Evolutionary conservation across 2,113 vertebrate genomes (phyloP), one percentile per base, ranked within the genome.

Genomic region (Pachypanchax playfairii): DNA sequence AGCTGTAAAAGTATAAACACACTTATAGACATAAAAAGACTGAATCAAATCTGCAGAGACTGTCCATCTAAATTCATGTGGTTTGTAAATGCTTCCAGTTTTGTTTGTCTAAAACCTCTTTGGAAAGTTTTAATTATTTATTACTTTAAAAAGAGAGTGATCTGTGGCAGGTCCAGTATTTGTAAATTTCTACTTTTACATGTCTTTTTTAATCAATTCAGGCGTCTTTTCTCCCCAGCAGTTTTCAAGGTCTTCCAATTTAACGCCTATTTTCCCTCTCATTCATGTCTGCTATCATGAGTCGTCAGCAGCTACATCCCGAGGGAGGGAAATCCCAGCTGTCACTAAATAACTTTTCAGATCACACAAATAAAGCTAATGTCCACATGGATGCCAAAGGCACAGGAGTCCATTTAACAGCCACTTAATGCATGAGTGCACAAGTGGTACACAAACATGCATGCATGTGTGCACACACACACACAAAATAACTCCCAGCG

Each of bases 281-380:
- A 82, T 84, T 89, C 79, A 82, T 84, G 85, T 64, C 72, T 43
- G 65, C 80, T 65, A 78, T 82, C 76, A 74, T 69, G 77, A 77
- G 75, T 63, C 38, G 51, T 81, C 79, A 76, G 75, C 5, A 38
- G 54, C 65, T 31, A 11, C 26, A 8, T 88, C 88, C 82, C 77
- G 42, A 67, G 84, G 88, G 86, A 87, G 82, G 79, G 80, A 85
- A 88, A 89, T 85, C 88, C 80, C 86, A 90, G 86, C 88, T 88
- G 86, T 79, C 83, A 82, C 85, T 88, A 80, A 88, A 88, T 85
- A 88, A 86, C 85, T 84, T 88, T 85, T 88, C 80, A 88, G 82
- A 88, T 90, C 86, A 62, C 75, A 82, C 84, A 82, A 87, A 86
- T 90, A 84, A 84, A 87, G 78, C 88, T 86, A 87, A 87, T 87